phyloP scores from a whole-genome alignment of 2,797 vertebrate genomes.

The Falco cherrug region DNA sequence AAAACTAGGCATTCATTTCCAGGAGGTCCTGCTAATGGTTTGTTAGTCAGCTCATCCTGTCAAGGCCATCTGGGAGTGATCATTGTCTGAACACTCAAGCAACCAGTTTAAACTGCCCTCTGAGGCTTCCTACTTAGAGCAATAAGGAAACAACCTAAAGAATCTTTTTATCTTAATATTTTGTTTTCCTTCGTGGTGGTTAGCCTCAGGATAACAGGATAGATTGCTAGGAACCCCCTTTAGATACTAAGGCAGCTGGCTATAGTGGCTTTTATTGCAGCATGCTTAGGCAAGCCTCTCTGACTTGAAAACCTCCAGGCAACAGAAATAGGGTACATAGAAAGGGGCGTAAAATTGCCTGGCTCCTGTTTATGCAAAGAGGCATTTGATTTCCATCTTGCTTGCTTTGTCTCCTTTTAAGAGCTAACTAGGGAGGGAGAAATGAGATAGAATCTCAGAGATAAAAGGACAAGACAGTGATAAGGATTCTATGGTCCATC shows the following conservation, averaged over 20 bases:
- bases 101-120: constrained; percentile 33
- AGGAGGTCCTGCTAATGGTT: neutral
- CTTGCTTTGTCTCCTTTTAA: constrained; percentile 23
- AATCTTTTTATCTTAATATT: constrained; percentile 54
- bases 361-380: neutral
- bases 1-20: neutral
- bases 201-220: constrained; percentile 29
- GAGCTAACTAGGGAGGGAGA: neutral
- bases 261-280: constrained; percentile 28
- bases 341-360: neutral
- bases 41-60: neutral
- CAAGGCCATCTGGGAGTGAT: neutral
- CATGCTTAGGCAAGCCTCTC: constrained; percentile 41
- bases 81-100: neutral
- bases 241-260: constrained; percentile 22
- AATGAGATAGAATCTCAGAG: neutral
- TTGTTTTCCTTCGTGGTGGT: constrained; percentile 35
- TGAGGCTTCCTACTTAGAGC: constrained; percentile 50
- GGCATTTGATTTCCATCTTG: constrained; percentile 3
- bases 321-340: neutral
- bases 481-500: neutral
- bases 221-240: neutral
- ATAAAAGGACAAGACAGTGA: neutral
- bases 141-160: constrained; percentile 51
- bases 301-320: constrained; percentile 42